Base-by-base conservation (phyloP, 2,113 vertebrate species). In the Chaetorhynchus papuensis region DNA sequence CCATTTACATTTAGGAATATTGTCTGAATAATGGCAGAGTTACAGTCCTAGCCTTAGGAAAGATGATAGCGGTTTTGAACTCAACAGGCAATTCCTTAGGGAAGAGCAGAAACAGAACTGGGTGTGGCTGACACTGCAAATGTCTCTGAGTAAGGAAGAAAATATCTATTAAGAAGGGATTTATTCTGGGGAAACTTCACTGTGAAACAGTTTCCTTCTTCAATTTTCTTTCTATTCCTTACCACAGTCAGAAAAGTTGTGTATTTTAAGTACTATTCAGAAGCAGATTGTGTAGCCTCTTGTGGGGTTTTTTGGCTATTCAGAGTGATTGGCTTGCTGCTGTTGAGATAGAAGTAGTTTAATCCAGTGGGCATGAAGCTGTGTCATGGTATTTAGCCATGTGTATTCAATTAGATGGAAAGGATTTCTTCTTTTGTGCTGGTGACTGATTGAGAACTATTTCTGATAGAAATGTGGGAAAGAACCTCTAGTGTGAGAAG, bases 161-260 rank as follows among this genome's bases (percentile, higher is more conserved):
- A 24, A 71, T 9, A 10, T 53, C 6, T 57, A 6, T 66, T 61
- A 71, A 49, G 15, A 74, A 35, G 15, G 10, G n/a, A 44, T 13
- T 39, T 61, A 33, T 33, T 57, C 30, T 0, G 0, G 7, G 8
- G 56, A 44, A 35, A 13, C 14, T 66, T 68, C 9, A 39, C 27
- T 49, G 22, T 35, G 9, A 35, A 87, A n/a, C 9, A 35, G 15
- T 45, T 54, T 66, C 49, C 4, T 54, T 87, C 33, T 75, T 44
- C 7, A n/a, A 0, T 57, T 59, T 28, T 28, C 15, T 37, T 69
- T 35, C 5, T 54, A 5, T 31, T 68, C 16, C 6, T 49, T 83
- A 37, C 14, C 4, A 31, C 3, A 20, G 13, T 8, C 17, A 50
- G 17, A 61, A 79, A 63, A 80, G 2, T 18, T 86, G 7, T 28